phyloP scores from a whole-genome alignment of 2,888 invertebrate genomes.

The Pedicia rivosa region DNA sequence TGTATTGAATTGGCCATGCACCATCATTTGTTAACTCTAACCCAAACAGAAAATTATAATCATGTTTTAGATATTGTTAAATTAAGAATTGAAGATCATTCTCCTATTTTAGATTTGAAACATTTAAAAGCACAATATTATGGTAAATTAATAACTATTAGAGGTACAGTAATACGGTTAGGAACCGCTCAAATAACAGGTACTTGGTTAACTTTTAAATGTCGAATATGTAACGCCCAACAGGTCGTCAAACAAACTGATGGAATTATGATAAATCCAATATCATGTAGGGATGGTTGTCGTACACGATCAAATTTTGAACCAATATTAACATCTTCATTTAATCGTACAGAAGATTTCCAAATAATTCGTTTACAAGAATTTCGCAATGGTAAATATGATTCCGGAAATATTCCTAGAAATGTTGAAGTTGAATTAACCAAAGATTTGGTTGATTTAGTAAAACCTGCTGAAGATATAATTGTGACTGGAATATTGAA shows the following conservation, averaged over 20 bases:
- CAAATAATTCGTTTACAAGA: conserved; percentile 77
- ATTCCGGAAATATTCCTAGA: conserved; percentile 55
- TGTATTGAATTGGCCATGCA: conserved; percentile 67
- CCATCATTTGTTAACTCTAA: conserved; percentile 34
- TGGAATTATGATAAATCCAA: conserved; percentile 29
- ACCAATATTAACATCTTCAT: conserved; percentile 44
- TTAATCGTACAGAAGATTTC: conserved; percentile 58
- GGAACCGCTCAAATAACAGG: conserved; percentile 57
- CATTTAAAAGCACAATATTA: conserved; percentile 55
- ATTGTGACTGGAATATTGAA: conserved; percentile 76
- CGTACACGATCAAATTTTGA: conserved; percentile 43
- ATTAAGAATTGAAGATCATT: conserved; percentile 44
- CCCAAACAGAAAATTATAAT: conserved; percentile 31
- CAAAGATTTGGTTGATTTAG: conserved; percentile 66
- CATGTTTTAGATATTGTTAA: conserved; percentile 22
- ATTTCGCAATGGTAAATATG: conserved; percentile 34
- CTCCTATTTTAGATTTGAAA: conserved; percentile 47
- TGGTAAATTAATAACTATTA: conserved; percentile 60
- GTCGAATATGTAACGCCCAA: conserved; percentile 45
- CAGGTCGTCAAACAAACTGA: conserved; percentile 45
- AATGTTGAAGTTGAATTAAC: conserved; percentile 75
- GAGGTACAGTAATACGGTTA: conserved; percentile 73
- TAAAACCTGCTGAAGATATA: conserved; percentile 78
- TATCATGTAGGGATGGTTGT: conserved; percentile 41
- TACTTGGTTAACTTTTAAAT: conserved; percentile 63